phyloP scores from a whole-genome alignment of 2,113 vertebrate species.

The Hymenochirus boettgeri region DNA sequence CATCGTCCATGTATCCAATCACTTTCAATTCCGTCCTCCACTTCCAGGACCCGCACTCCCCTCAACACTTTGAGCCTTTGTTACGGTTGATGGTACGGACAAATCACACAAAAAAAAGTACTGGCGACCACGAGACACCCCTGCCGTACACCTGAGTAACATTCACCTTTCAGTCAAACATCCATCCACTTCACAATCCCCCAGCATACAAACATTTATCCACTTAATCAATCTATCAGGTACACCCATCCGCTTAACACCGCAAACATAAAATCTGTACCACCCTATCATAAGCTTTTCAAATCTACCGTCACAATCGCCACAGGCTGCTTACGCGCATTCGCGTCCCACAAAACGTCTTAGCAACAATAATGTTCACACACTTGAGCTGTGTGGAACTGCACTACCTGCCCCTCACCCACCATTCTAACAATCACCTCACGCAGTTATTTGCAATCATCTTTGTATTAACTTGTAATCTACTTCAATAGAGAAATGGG shows the following conservation, averaged over 20 bases:
- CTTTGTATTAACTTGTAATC: too few species aligned
- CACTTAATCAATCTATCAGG: too few species aligned
- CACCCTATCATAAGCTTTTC: constrained; percentile 1
- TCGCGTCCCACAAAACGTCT: neutral
- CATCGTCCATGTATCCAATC: neutral
- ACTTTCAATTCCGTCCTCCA: neutral
- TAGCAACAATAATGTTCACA: neutral
- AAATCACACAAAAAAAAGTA: neutral
- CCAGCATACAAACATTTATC: too few species aligned
- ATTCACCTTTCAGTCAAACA: neutral
- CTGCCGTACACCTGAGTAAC: neutral
- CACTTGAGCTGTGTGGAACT: neutral
- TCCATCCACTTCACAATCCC: neutral
- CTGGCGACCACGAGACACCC: too few species aligned
- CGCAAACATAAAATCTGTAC: neutral
- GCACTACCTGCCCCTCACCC: neutral
- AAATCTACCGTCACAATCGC: neutral
- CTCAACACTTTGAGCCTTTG: neutral
- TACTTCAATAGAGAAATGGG: too few species aligned
- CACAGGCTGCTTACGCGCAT: neutral
- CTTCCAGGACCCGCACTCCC: neutral
- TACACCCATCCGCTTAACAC: neutral
- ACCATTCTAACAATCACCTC: too few species aligned
- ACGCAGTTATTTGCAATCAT: too few species aligned
- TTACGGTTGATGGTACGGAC: neutral